These are phyloP conservation scores for Thermophis baileyi DNA, from an alignment of 2,113 vertebrate genomes.

Conservation along the genomic window DNA sequence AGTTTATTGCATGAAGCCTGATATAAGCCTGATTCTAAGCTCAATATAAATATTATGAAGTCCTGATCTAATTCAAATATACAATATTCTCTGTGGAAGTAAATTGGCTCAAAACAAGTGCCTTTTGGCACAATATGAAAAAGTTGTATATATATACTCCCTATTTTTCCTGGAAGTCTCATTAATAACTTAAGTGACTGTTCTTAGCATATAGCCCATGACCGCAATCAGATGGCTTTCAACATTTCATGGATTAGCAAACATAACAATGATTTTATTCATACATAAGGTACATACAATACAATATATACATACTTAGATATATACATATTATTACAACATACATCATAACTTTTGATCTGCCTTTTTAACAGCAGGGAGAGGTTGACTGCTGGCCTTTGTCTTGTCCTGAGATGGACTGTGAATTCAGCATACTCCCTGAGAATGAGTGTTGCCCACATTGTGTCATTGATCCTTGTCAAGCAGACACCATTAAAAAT, in stretches of 20 bases:
- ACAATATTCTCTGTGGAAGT: not conserved
- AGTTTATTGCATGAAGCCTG: not conserved
- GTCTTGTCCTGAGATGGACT: conserved; percentile 85
- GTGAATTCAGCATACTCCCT: conserved; percentile 88
- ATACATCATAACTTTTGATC: not conserved
- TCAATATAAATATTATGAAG: not conserved
- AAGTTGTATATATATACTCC: conserved; percentile 1
- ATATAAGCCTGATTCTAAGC: not conserved
- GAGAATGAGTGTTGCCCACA: conserved; percentile 92
- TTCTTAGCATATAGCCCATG: not conserved
- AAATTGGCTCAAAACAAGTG: not conserved
- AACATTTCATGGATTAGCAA: not conserved
- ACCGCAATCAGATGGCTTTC: not conserved
- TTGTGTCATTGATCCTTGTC: conserved; percentile 92
- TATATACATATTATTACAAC: not conserved
- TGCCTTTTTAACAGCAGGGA: conserved; percentile 76
- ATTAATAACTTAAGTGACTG: not conserved
- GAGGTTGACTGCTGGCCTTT: conserved; percentile 98
- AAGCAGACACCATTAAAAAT: conserved; percentile 88
- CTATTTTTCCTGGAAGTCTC: not conserved
- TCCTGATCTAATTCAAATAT: not conserved
- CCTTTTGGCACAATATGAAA: not conserved
- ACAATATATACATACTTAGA: not conserved
- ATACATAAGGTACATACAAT: not conserved
- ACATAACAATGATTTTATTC: not conserved